Percentiles rank a stretch among this genome's conserved stretches.
Evolutionary conservation across 2,797 vertebrate species (phyloP).

Genomic region (Coilia nasus): DNA sequence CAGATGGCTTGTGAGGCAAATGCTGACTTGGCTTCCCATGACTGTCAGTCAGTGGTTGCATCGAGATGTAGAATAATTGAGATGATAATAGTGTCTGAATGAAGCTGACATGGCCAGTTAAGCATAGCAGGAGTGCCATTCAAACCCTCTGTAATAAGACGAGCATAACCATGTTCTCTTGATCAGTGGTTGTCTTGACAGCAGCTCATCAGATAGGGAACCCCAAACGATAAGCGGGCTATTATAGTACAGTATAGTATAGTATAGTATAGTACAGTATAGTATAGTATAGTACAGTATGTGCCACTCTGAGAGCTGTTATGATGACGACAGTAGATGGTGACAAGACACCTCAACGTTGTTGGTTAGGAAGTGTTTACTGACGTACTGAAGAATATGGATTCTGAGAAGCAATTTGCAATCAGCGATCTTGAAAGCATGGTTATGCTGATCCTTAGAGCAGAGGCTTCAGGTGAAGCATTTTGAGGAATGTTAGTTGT

Average conservation of each 20-base stretch:
- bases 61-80: neutral
- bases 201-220: neutral
- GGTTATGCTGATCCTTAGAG: neutral
- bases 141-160: neutral
- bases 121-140: neutral
- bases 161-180: neutral
- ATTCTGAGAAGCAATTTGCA: neutral
- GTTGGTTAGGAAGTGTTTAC: neutral
- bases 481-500: neutral
- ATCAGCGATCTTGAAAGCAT: neutral
- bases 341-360: neutral
- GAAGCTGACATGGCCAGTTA: neutral
- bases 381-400: neutral
- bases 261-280: too few species aligned
- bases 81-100: neutral
- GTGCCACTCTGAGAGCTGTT: neutral
- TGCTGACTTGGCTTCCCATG: neutral
- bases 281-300: too few species aligned
- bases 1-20: neutral
- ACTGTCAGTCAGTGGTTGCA: neutral
- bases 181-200: conserved; percentile 3
- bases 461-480: neutral
- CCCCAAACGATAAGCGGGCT: too few species aligned
- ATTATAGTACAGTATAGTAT: too few species aligned
- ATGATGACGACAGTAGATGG: too few species aligned